These are phyloP conservation scores for Chesias legatella DNA, from an alignment of 2,888 invertebrate genomes.

Conservation along the genomic window DNA sequence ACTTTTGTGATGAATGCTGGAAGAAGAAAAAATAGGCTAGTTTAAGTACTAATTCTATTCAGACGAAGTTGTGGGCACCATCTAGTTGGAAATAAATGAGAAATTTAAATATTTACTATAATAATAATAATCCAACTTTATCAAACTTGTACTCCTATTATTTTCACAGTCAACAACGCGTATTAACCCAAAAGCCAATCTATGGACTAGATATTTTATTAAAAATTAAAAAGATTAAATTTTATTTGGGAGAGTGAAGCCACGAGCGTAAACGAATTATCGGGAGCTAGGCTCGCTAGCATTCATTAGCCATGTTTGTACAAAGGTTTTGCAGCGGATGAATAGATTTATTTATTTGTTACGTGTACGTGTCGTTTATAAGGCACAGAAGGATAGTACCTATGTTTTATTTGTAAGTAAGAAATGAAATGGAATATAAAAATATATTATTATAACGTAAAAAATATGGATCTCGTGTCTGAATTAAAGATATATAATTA, in stretches of 20 bases:
- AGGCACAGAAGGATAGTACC: background rate
- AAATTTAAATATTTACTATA: too few relatives aligned
- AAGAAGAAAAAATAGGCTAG: too few relatives aligned
- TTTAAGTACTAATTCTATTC: too few relatives aligned
- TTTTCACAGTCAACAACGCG: slow-evolving; percentile 8
- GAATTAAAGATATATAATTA: too few relatives aligned
- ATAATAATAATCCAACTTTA: slow-evolving; percentile 1
- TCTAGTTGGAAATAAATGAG: too few relatives aligned
- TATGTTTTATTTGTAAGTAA: too few relatives aligned
- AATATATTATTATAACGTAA: too few relatives aligned
- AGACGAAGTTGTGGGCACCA: too few relatives aligned
- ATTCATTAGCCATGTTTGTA: slow-evolving; percentile 68
- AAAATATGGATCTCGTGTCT: too few relatives aligned
- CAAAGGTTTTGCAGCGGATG: slow-evolving; percentile 51
- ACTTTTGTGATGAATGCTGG: too few relatives aligned
- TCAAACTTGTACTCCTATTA: background rate
- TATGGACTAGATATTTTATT: slow-evolving; percentile 24
- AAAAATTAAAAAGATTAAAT: slow-evolving; percentile 23
- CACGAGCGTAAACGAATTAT: slow-evolving; percentile 60
- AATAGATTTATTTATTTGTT: slow-evolving; percentile 58
- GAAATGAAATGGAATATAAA: too few relatives aligned
- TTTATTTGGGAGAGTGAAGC: slow-evolving; percentile 32
- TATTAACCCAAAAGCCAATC: slow-evolving; percentile 21
- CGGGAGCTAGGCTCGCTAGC: slow-evolving; percentile 30
- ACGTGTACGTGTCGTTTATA: background rate